These are phyloP conservation scores for Eubucco bourcierii DNA, from an alignment of 2,113 vertebrate species.

Conservation along the genomic window DNA sequence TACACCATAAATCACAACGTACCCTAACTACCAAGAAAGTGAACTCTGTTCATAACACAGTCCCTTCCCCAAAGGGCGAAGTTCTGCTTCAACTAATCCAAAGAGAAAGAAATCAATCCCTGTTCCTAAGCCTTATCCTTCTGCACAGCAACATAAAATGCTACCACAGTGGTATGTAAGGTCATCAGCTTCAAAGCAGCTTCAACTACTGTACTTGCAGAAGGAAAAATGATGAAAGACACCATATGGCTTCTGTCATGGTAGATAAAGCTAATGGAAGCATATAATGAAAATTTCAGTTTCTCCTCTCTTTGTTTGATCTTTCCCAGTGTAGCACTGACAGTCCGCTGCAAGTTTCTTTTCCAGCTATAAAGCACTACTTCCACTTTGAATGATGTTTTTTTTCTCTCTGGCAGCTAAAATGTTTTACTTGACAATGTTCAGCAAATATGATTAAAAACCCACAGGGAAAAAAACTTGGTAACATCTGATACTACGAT, in stretches of 20 bases:
- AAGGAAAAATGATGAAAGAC: conserved; percentile 62
- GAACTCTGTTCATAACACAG: conserved; percentile 45
- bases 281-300: conserved; percentile 48
- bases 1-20: conserved; percentile 43
- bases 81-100: conserved; percentile 43
- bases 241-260: conserved; percentile 65
- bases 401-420: not conserved
- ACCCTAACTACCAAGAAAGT: conserved; percentile 27
- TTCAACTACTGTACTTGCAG: conserved; percentile 60
- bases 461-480: conserved; percentile 11
- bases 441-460: conserved; percentile 47
- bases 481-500: conserved; percentile 30
- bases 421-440: conserved; percentile 34
- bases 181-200: conserved; percentile 62
- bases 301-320: conserved; percentile 45
- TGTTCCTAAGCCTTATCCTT: conserved; percentile 49
- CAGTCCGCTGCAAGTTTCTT: not conserved
- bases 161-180: conserved; percentile 58
- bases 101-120: conserved; percentile 44
- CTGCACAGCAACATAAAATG: conserved; percentile 55
- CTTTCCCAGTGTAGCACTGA: not conserved
- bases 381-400: not conserved
- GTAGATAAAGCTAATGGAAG: conserved; percentile 55
- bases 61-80: conserved; percentile 37
- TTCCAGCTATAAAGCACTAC: not conserved